Evolutionary conservation across 2,888 invertebrate species (phyloP).

Genomic region (Agrochola litura): DNA sequence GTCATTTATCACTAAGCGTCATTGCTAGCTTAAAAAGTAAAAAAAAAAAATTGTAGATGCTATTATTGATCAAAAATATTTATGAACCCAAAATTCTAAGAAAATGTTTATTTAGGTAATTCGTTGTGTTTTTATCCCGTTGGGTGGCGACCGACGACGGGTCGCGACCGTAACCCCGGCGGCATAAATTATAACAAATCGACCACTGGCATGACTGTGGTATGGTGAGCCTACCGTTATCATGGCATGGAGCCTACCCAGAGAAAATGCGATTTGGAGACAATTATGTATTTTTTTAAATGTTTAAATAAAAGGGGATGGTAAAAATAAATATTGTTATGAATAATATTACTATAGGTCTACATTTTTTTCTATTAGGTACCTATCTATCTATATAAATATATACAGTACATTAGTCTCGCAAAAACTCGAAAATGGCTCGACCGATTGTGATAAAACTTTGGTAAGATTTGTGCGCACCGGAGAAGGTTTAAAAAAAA

Average conservation of each 20-base stretch:
- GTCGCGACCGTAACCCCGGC: slow-evolving; percentile 49
- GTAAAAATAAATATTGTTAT: neutral
- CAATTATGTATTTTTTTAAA: neutral
- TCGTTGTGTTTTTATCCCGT: slow-evolving; percentile 31
- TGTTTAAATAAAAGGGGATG: neutral
- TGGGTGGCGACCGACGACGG: slow-evolving; percentile 20
- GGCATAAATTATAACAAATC: slow-evolving; percentile 59
- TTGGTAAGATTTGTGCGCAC: too few relatives aligned
- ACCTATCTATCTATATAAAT: neutral
- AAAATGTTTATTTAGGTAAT: slow-evolving; percentile 6
- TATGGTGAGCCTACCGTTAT: neutral
- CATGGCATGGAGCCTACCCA: neutral
- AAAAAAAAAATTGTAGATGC: neutral
- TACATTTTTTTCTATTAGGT: neutral
- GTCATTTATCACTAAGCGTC: neutral
- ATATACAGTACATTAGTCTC: too few relatives aligned
- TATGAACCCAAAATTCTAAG: neutral
- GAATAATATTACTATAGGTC: neutral
- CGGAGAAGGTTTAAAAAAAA: too few relatives aligned
- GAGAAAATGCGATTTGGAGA: neutral
- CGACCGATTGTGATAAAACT: too few relatives aligned
- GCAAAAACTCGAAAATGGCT: too few relatives aligned
- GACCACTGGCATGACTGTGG: slow-evolving; percentile 13
- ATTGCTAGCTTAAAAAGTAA: neutral
- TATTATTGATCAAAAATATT: neutral